Base-by-base conservation (phyloP, 2,888 invertebrate species). In the Odontothrips loti region DNA sequence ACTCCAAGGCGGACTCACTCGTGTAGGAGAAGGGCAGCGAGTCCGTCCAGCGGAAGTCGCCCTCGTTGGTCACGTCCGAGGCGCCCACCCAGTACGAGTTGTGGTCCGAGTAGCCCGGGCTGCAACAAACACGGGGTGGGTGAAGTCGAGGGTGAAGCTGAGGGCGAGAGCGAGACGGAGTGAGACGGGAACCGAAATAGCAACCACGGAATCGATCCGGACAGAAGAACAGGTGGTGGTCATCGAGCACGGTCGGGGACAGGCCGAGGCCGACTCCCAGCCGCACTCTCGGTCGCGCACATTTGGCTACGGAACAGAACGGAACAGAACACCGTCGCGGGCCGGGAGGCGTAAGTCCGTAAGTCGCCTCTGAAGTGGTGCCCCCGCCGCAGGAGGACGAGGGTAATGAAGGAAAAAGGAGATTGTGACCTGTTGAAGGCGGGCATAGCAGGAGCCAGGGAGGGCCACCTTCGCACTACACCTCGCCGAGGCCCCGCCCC, bases 41-140 rank as follows among this genome's bases (percentile, higher is more conserved):
- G 85, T 94, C 93, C 0, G 92, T 91, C 95, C 95, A 95, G 81
- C 92, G 91, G 88, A 93, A 95, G 87, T 94, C 93, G 51, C 94
- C 93, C 86, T 95, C 95, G 85, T 92, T 92, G 79, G 90, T 90
- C 83, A 91, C 90, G 86, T 95, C 95, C 0, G 93, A 92, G 0
- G 93, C 95, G 48, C 95, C 95, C 79, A 95, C 92, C 95, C 95
- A 95, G 87, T 93, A 94, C 17, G 93, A 91, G 85, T 92, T 91
- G 83, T 92, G 90, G 81, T 93, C 92, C 47, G 90, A 89, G 83
- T 92, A 91, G 4, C 91, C 92, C 23, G 93, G 93, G 84, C 94
- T 93, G 89, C n/a, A 87, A 87, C 83, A 43, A 43, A 43, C 47
- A 43, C 27, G 17, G 79, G 17, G 79, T 4, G 9, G 17, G 79